phyloP scores from a whole-genome alignment of 2,113 vertebrate genomes.

The Phoenicopterus ruber region DNA sequence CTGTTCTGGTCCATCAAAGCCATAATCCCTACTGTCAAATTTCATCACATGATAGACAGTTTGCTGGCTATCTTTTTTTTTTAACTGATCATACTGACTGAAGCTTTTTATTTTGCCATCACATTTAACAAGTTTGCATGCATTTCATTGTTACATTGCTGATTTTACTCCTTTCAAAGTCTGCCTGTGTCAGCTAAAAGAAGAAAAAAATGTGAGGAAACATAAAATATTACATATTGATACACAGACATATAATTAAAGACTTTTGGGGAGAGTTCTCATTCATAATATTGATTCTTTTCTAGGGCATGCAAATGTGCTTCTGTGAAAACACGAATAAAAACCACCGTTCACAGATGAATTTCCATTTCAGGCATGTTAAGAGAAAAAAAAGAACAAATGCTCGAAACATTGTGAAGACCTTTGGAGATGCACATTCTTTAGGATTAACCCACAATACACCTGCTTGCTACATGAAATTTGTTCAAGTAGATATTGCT shows the following conservation, averaged over 20 bases:
- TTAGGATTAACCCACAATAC: constrained; percentile 36
- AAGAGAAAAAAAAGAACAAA: constrained; percentile 34
- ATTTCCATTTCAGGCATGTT: constrained; percentile 61
- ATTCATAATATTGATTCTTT: constrained; percentile 74
- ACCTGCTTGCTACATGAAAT: constrained; percentile 19
- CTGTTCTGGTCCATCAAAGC: constrained; percentile 89
- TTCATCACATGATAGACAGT: constrained; percentile 88
- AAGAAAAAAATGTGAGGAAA: constrained; percentile 52
- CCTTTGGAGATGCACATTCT: constrained; percentile 30
- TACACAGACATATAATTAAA: constrained; percentile 74
- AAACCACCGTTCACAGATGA: constrained; percentile 56
- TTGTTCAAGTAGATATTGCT: not conserved
- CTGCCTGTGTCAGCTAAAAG: constrained; percentile 70
- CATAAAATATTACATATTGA: constrained; percentile 75
- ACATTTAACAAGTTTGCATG: constrained; percentile 75
- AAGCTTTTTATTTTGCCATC: constrained; percentile 77
- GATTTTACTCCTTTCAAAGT: constrained; percentile 75
- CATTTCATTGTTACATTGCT: constrained; percentile 67
- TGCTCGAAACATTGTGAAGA: constrained; percentile 20
- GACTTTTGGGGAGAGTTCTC: constrained; percentile 61
- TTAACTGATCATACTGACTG: constrained; percentile 72
- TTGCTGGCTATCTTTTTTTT: constrained; percentile 69
- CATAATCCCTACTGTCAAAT: constrained; percentile 89
- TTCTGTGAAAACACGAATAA: constrained; percentile 60
- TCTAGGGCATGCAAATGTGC: constrained; percentile 62